Base-by-base conservation (phyloP, 2,888 invertebrate species). In the Polymixis lichenea region DNA sequence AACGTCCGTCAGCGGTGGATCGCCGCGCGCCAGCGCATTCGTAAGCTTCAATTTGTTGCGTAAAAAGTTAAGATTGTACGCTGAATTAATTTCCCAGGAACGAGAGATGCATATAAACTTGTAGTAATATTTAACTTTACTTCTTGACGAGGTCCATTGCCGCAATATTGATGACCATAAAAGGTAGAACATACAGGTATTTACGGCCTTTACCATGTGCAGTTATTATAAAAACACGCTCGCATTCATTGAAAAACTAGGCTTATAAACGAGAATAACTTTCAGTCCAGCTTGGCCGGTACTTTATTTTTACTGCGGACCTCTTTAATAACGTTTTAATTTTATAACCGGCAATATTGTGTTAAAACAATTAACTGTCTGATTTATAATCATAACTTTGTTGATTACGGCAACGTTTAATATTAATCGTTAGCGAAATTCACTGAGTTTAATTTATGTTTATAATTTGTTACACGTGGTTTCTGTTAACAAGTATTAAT, bases 291-390 rank as follows among this genome's bases (percentile, higher is more conserved):
- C 80, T 82, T 65, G 80, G 71, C 61, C 70, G 67, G 75, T 79
- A 80, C 71, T 84, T 86, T 77, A 86, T 83, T 84, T 87, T 86
- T 84, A 87, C 77, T 84, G 83, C 78, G 62, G 69, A 28, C 19
- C 81, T 79, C 68, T 83, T 87, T 88, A 88, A 88, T 88, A 87
- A 83, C 84, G 49, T 87, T 87, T 88, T 87, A 88, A 89, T 88
- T 90, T 90, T 88, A 89, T 82, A 87, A 85, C 86, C 79, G 77
- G 82, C 83, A 86, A 88, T 89, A 85, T 89, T 83, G 84, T 82
- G 65, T 86, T 87, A 78, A 87, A 87, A 87, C 82, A 87, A 84
- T 87, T 84, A 87, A 86, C 78, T 78, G 72, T 64, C 80, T 80
- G 85, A 88, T 87, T 88, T 87, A 87, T 88, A 85, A 83, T 85